A percentile compares a stretch with the other conserved stretches of the same genome.
phyloP scores from a whole-genome alignment of 2,113 vertebrate species.

The Tenebrosternarchus preto region DNA sequence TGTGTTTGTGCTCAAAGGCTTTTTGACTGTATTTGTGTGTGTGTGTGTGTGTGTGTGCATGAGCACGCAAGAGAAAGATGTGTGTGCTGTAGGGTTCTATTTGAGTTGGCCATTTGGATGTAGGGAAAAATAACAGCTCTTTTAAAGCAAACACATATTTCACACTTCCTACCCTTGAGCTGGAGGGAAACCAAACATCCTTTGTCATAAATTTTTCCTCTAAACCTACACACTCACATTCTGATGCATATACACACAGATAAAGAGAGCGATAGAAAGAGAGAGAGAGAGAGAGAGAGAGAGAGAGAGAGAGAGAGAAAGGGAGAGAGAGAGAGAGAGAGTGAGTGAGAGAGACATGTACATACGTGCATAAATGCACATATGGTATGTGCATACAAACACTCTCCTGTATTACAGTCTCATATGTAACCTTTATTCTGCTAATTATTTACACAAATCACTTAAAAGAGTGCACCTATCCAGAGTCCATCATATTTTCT shows the following conservation, averaged over 20 bases:
- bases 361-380: neutral
- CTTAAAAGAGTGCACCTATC: too few relatives aligned
- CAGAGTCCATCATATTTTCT: too few relatives aligned
- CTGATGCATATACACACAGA: neutral
- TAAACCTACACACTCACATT: conserved; percentile 8
- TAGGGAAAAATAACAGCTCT: conserved; percentile 61
- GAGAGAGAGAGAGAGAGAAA: too few relatives aligned
- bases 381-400: neutral
- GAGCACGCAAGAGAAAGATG: neutral
- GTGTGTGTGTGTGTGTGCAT: conserved; percentile 32
- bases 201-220: conserved; percentile 25
- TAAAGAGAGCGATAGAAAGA: too few relatives aligned
- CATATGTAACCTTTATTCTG: too few relatives aligned
- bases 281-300: too few relatives aligned
- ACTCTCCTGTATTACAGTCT: neutral
- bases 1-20: neutral
- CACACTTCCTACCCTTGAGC: conserved; percentile 69
- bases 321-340: too few relatives aligned
- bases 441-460: too few relatives aligned
- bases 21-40: conserved; percentile 29
- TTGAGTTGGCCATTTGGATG: conserved; percentile 52
- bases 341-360: neutral
- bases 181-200: conserved; percentile 34
- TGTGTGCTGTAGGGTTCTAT: conserved; percentile 40
- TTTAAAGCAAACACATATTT: conserved; percentile 74